These are phyloP conservation scores for Drosophila navojoa DNA, from an alignment of 1,140 invertebrate genomes.

Conservation along the genomic window DNA sequence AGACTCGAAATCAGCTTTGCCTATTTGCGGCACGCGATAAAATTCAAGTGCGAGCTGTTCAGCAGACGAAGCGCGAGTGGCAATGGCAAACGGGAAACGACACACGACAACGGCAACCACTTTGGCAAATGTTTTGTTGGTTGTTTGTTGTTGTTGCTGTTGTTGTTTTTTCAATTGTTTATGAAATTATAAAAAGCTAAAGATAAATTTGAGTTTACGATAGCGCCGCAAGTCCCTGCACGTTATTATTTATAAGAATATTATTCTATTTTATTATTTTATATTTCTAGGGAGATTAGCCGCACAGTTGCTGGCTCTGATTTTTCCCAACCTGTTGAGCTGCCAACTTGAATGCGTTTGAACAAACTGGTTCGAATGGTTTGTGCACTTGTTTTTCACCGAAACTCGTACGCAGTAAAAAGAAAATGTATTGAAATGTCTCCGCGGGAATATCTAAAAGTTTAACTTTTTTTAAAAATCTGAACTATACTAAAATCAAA, in stretches of 20 bases:
- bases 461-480: too few species aligned
- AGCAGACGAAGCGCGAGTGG: conserved; percentile 26
- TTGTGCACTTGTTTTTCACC: conserved; percentile 18
- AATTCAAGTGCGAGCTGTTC: conserved; percentile 39
- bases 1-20: background rate
- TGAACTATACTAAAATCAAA: too few species aligned
- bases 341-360: conserved; percentile 25
- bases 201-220: conserved; percentile 56
- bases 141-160: conserved; percentile 13
- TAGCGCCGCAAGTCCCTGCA: conserved; percentile 16
- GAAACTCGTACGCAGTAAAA: background rate
- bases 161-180: conserved; percentile 24
- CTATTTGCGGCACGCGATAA: conserved; percentile 35
- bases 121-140: conserved; percentile 21
- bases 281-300: conserved; percentile 9
- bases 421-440: background rate
- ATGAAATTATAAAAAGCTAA: conserved; percentile 35
- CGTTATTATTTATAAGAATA: conserved; percentile 23
- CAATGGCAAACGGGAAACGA: conserved; percentile 17
- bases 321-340: conserved; percentile 32
- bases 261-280: background rate
- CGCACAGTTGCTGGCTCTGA: background rate
- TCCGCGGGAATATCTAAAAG: background rate
- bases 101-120: conserved; percentile 33
- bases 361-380: conserved; percentile 51